Percentiles rank a stretch among this genome's conserved stretches.
Conservation (phyloP, 2,113 vertebrate species). For the Bombycilla garrulus region DNA sequence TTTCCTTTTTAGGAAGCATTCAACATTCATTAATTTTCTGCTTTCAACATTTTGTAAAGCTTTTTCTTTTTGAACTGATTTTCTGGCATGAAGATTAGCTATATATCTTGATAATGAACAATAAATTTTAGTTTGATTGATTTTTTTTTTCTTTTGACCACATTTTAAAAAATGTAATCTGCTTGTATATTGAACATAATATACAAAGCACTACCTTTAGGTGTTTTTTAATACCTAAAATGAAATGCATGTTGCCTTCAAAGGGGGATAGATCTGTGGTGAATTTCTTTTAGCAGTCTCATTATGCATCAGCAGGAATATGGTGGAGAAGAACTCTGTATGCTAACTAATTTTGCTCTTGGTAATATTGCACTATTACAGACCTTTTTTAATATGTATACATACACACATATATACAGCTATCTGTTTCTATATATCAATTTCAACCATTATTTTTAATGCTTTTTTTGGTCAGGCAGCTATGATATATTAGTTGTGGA, state of each 20-base stretch:
- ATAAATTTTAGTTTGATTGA: background rate
- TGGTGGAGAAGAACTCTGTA: background rate
- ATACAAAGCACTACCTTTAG: background rate
- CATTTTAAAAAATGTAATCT: background rate
- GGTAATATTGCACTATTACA: background rate
- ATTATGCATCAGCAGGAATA: background rate
- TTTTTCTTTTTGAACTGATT: background rate
- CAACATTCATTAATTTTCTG: background rate
- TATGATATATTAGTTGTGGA: background rate
- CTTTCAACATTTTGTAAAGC: background rate
- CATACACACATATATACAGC: background rate
- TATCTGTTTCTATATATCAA: background rate
- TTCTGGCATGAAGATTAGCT: background rate
- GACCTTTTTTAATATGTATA: background rate
- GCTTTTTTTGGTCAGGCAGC: background rate
- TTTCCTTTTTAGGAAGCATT: background rate
- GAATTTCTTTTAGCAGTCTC: background rate
- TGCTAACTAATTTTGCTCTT: background rate
- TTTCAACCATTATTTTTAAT: background rate
- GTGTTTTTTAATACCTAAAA: background rate
- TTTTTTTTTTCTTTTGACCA: background rate
- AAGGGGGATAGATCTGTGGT: background rate
- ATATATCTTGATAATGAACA: background rate
- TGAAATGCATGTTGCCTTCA: background rate
- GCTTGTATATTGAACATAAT: background rate